Percentiles rank a stretch among this genome's conserved stretches.
These are phyloP conservation scores for Spatulosminthurus flaviceps DNA, from an alignment of 2,888 invertebrate genomes.

Conservation along the genomic window DNA sequence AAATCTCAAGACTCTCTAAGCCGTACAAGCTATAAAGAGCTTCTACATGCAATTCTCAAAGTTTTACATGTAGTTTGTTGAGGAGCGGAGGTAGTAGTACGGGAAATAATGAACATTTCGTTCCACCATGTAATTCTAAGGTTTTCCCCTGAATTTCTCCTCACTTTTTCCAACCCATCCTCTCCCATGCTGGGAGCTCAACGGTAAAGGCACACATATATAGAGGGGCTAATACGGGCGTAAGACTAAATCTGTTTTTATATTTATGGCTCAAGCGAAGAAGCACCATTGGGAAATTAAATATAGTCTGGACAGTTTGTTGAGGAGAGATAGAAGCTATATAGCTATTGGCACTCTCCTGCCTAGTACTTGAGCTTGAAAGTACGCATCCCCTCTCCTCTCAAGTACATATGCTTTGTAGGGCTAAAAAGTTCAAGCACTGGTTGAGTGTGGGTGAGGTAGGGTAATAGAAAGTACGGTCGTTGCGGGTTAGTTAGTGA, in stretches of 20 bases:
- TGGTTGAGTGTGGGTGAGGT: no score
- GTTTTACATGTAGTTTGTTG: conserved; percentile 3
- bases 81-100: background rate
- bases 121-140: background rate
- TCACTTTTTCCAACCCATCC: no score
- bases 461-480: no score
- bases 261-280: background rate
- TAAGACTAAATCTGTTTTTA: background rate
- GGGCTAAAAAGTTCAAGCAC: background rate
- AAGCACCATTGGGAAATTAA: conserved; percentile 14
- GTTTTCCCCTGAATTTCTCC: background rate
- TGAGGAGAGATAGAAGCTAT: background rate
- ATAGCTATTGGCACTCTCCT: background rate
- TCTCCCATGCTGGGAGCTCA: no score
- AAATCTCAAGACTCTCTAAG: background rate
- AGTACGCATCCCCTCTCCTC: background rate
- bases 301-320: conserved; percentile 5
- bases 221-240: background rate
- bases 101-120: conserved; percentile 13
- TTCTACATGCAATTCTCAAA: background rate
- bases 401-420: background rate
- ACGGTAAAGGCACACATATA: no score
- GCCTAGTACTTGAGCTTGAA: background rate
- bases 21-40: background rate
- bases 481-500: no score